Conservation (phyloP, 2,113 vertebrate species). For the Lepisosteus osseus region DNA sequence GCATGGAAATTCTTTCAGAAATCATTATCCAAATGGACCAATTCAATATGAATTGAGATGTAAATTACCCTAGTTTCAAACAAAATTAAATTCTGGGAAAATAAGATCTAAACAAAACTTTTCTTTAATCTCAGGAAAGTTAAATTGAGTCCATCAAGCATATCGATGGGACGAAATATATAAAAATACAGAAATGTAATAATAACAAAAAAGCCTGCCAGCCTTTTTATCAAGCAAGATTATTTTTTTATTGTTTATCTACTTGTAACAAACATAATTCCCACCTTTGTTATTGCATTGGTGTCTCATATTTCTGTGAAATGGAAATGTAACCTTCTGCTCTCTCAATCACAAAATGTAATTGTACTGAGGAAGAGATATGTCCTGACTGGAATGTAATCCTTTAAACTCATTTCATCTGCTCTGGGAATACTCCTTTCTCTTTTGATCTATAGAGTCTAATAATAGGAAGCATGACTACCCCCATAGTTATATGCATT, state of each 20-base stretch:
- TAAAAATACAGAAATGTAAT: no score
- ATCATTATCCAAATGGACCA: conserved; percentile 29
- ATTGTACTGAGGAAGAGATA: conserved; percentile 32
- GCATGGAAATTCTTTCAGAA: conserved; percentile 16
- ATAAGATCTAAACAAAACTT: no score
- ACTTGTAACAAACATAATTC: conserved; percentile 36
- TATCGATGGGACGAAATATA: no score
- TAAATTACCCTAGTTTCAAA: conserved; percentile 29
- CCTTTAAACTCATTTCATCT: conserved; percentile 45
- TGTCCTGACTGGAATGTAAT: conserved; percentile 43
- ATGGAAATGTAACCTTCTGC: conserved; percentile 31
- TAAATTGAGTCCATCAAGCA: no score
- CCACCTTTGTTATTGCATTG: conserved; percentile 34
- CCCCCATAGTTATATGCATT: not conserved
- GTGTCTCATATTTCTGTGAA: conserved; percentile 39
- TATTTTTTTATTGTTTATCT: conserved; percentile 20
- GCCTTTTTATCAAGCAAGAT: no score
- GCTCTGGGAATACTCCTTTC: conserved; percentile 30
- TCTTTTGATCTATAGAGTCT: conserved; percentile 44
- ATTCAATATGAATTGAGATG: conserved; percentile 23
- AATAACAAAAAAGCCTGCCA: no score
- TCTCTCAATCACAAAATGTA: conserved; percentile 21
- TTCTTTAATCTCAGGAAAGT: no score
- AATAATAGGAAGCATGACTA: conserved; percentile 32
- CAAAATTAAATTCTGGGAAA: conserved; percentile 9